These are phyloP conservation scores for Amphiprion clarkii DNA, from an alignment of 2,797 vertebrate species.

Conservation along the genomic window DNA sequence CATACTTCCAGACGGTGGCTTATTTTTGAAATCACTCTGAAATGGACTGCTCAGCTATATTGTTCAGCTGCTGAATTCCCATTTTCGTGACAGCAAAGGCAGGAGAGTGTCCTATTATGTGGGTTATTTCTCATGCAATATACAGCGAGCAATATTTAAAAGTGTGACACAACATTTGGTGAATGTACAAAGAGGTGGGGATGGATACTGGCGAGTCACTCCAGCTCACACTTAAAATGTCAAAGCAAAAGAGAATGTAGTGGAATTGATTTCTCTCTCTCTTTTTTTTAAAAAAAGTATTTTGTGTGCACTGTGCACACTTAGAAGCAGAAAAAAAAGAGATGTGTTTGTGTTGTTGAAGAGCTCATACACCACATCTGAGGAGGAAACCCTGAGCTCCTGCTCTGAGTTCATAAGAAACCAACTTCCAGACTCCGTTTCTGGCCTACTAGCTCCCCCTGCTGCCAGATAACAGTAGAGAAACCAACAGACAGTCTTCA, in stretches of 20 bases:
- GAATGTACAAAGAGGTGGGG: conserved; percentile 27
- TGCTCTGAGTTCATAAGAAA: conserved; percentile 42
- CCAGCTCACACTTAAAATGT: conserved; percentile 24
- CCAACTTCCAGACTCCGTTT: conserved; percentile 56
- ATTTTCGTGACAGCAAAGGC: conserved; percentile 38
- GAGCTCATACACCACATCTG: conserved; percentile 48
- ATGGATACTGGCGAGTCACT: conserved; percentile 23
- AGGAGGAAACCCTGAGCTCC: conserved; percentile 48
- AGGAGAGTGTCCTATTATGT: conserved; percentile 31
- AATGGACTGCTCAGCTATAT: conserved; percentile 46
- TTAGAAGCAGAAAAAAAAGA: conserved; percentile 42
- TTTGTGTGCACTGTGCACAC: conserved; percentile 28
- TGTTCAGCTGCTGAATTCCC: conserved; percentile 44
- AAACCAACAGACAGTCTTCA: conserved; percentile 2
- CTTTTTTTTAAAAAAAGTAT: conserved; percentile 7
- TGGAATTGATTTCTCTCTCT: conserved; percentile 18
- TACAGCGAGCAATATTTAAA: conserved; percentile 52
- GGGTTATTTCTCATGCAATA: conserved; percentile 42
- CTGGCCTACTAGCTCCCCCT: conserved; percentile 84
- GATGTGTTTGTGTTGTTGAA: conserved; percentile 53
- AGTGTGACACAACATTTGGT: conserved; percentile 44
- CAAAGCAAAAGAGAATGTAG: conserved; percentile 29
- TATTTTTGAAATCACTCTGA: conserved; percentile 52
- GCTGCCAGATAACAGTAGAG: conserved; percentile 57
- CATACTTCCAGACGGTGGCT: conserved; percentile 45